Conservation (phyloP, 2,888 invertebrate species). For the Plebejus anna region DNA sequence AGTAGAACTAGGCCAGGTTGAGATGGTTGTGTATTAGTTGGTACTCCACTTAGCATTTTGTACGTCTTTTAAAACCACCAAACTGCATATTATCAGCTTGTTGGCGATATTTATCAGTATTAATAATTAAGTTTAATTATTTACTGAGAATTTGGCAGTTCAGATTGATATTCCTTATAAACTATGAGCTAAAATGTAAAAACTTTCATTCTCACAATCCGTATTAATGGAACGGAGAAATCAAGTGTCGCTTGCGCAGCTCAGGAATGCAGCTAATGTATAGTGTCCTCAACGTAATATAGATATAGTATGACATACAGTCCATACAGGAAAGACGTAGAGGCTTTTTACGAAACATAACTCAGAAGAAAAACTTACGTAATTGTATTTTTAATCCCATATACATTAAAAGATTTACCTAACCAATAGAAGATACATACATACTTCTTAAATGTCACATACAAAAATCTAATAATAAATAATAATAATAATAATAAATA, state of each 20-base stretch:
- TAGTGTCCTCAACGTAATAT: background rate
- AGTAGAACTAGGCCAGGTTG: no score
- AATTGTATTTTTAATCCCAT: background rate
- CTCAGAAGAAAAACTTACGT: background rate
- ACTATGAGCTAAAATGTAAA: slow-evolving; percentile 19
- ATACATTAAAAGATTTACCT: no score
- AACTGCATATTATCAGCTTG: no score
- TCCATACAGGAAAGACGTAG: background rate
- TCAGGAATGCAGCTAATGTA: slow-evolving; percentile 24
- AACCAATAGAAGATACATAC: background rate
- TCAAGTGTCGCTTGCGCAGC: slow-evolving; percentile 21
- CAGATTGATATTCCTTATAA: background rate
- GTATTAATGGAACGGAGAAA: slow-evolving; percentile 25
- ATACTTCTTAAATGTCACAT: background rate
- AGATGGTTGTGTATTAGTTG: no score
- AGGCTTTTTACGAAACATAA: background rate
- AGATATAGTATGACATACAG: background rate
- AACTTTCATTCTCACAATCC: slow-evolving; percentile 27
- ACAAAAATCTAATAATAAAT: background rate
- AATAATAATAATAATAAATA: no score
- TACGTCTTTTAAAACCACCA: no score
- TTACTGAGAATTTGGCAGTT: background rate
- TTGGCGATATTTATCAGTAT: background rate
- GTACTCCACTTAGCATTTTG: no score
- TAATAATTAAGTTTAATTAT: background rate